Conservation (phyloP, 2,113 vertebrate species). For the Neotragus moschatus region DNA sequence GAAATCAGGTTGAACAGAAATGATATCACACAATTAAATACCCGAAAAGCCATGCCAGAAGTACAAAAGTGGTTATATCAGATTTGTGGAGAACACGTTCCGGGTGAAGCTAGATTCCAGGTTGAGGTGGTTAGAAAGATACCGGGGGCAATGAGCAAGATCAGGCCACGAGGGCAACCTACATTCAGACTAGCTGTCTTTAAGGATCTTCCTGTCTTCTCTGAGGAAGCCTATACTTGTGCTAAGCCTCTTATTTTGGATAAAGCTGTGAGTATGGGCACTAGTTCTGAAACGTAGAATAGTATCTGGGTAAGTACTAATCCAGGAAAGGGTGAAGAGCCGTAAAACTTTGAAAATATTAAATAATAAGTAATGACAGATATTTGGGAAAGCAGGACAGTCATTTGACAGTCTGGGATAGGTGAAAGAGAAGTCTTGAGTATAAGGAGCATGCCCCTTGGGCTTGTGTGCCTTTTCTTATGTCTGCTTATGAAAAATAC, state of each 20-base stretch:
- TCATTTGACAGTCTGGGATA: neutral
- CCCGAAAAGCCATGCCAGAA: neutral
- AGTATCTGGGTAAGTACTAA: neutral
- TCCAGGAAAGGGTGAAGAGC: neutral
- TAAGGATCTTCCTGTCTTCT: neutral
- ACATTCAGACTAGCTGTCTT: neutral
- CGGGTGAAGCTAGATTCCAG: neutral
- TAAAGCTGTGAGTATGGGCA: neutral
- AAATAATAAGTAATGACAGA: neutral
- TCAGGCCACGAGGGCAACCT: neutral
- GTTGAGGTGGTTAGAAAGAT: neutral
- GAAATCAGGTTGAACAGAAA: neutral
- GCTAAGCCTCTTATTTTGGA: neutral
- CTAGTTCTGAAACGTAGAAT: neutral
- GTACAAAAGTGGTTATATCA: neutral
- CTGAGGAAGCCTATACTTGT: neutral
- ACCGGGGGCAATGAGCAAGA: neutral
- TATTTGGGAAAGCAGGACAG: neutral
- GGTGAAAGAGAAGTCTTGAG: neutral
- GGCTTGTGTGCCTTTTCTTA: neutral
- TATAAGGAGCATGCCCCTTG: neutral
- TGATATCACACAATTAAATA: neutral
- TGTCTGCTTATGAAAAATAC: neutral
- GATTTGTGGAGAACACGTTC: neutral
- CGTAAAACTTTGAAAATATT: neutral